A percentile compares a stretch with the other conserved stretches of the same genome.
phyloP scores from a whole-genome alignment of 1,140 invertebrate genomes.

The Drosophila tani region DNA sequence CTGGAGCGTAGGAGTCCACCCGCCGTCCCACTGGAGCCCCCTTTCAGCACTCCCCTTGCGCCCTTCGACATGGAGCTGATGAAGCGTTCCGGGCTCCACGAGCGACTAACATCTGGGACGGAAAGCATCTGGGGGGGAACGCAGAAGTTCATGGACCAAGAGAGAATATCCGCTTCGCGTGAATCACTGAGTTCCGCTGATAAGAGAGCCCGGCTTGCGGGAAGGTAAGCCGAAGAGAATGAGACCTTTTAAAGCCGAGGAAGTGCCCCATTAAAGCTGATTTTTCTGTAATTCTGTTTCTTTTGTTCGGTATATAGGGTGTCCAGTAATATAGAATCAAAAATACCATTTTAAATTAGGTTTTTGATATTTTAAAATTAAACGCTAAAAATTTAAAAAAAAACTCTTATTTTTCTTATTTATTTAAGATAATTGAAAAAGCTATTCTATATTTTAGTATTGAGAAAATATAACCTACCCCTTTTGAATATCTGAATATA shows the following conservation, averaged over 20 bases:
- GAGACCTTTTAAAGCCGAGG: constrained; percentile 15
- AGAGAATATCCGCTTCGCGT: constrained; percentile 26
- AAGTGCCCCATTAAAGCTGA: constrained; percentile 66
- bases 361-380: too few species aligned
- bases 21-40: constrained; percentile 37
- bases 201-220: constrained; percentile 54
- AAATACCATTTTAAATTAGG: too few species aligned
- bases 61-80: constrained; percentile 70
- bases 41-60: constrained; percentile 62
- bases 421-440: too few species aligned
- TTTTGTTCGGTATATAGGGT: constrained; percentile 43
- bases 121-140: constrained; percentile 46
- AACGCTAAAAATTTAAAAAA: too few species aligned
- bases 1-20: constrained; percentile 10
- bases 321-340: not conserved
- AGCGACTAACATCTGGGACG: constrained; percentile 19
- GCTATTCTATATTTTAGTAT: too few species aligned
- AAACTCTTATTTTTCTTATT: too few species aligned
- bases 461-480: too few species aligned
- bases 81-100: constrained; percentile 40
- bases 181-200: constrained; percentile 56
- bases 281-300: constrained; percentile 51
- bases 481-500: too few species aligned
- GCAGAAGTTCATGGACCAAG: constrained; percentile 53
- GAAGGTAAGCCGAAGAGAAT: constrained; percentile 52